These are phyloP conservation scores for Gymnodraco acuticeps DNA, from an alignment of 2,797 vertebrate genomes.

Conservation along the genomic window DNA sequence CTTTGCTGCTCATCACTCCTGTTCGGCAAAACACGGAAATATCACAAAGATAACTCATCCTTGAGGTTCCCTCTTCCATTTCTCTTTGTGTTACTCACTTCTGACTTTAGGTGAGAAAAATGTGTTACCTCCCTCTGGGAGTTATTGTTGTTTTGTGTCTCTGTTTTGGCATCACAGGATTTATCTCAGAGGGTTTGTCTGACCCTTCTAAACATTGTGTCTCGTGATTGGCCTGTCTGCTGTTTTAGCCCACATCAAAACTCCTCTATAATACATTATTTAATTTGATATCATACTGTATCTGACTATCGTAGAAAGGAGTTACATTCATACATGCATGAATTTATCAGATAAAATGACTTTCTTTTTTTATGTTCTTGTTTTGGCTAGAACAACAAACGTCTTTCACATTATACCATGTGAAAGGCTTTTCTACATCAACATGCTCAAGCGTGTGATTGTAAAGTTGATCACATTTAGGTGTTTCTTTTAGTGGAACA, in stretches of 20 bases:
- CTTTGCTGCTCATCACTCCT: not conserved
- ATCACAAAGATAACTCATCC: slow-evolving; percentile 10
- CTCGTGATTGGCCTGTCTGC: not conserved
- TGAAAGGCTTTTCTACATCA: not conserved
- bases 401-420: too few species aligned
- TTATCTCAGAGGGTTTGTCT: slow-evolving; percentile 4
- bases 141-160: slow-evolving; percentile 12
- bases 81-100: not conserved
- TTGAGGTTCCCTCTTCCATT: not conserved
- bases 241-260: not conserved
- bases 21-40: not conserved
- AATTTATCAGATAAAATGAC: not conserved
- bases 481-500: not conserved
- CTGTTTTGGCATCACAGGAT: not conserved
- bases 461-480: too few species aligned
- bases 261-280: not conserved
- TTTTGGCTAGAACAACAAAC: too few species aligned
- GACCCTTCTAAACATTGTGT: not conserved
- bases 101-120: slow-evolving; percentile 11
- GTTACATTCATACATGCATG: not conserved
- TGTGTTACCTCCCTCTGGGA: not conserved
- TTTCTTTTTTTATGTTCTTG: not conserved
- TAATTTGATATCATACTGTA: not conserved
- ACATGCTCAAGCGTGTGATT: not conserved
- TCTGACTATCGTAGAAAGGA: not conserved